Conservation (phyloP, 2,888 invertebrate species). For the Campoplex nolae region DNA sequence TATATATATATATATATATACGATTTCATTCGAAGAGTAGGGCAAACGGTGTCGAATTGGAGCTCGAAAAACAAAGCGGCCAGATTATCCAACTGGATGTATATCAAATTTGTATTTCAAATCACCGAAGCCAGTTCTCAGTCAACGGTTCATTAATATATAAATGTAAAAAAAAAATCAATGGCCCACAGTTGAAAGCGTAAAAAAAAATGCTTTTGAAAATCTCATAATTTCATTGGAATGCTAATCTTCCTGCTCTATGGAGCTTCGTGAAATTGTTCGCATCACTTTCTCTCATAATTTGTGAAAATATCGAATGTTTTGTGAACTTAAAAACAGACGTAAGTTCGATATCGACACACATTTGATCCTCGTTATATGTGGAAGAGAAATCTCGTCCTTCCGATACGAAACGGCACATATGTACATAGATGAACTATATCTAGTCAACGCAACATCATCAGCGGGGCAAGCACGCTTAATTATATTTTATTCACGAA, state of each 20-base stretch:
- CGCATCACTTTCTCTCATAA: not conserved
- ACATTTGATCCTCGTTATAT: slow-evolving; percentile 30
- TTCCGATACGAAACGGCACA: slow-evolving; percentile 4
- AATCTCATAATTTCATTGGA: no score
- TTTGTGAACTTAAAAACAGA: slow-evolving; percentile 15
- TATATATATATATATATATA: not conserved
- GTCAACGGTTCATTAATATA: not conserved
- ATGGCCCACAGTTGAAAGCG: not conserved
- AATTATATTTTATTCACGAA: slow-evolving; percentile 65
- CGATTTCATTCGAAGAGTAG: not conserved
- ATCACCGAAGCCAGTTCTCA: no score
- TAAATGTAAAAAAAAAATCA: not conserved
- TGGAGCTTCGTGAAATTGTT: no score
- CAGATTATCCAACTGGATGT: not conserved
- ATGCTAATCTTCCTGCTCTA: no score
- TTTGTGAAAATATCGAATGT: slow-evolving; percentile 35
- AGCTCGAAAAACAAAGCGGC: not conserved
- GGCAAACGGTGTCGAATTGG: not conserved
- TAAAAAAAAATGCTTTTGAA: not conserved
- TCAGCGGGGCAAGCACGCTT: slow-evolving; percentile 47
- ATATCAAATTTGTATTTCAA: not conserved
- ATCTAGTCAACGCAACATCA: slow-evolving; percentile 14
- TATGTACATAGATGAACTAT: not conserved
- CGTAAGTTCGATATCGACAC: not conserved
- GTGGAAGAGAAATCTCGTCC: not conserved